These are phyloP conservation scores for Simalia tracyae DNA, from an alignment of 2,797 vertebrate species.

Conservation along the genomic window DNA sequence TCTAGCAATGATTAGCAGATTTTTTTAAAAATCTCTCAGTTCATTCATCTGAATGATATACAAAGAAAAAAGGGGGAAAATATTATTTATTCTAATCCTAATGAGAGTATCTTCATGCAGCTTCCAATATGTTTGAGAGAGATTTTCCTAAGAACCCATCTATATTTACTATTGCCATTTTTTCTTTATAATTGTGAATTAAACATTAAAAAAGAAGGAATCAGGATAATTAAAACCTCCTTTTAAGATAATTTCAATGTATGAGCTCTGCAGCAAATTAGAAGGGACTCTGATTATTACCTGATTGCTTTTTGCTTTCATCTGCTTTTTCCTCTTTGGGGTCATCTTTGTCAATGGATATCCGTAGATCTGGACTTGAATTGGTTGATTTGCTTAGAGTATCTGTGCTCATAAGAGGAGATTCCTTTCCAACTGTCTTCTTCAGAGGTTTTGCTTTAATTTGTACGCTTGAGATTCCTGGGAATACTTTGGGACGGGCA, in stretches of 20 bases:
- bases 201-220: constrained; percentile 9
- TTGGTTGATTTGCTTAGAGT: constrained; percentile 62
- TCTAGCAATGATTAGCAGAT: background rate
- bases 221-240: constrained; percentile 55
- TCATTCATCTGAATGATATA: background rate
- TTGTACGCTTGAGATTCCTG: constrained; percentile 72
- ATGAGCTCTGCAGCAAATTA: constrained; percentile 61
- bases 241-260: constrained; percentile 72
- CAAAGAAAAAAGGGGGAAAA: background rate
- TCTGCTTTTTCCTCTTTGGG: constrained; percentile 64
- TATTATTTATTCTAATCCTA: background rate
- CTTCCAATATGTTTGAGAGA: background rate
- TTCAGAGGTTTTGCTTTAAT: constrained; percentile 77
- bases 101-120: background rate
- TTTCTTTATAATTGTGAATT: background rate
- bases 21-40: background rate
- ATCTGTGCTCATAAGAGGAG: constrained; percentile 61
- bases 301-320: constrained; percentile 67
- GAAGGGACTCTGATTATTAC: constrained; percentile 48
- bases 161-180: background rate
- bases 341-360: constrained; percentile 56
- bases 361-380: constrained; percentile 60
- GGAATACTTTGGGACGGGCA: constrained; percentile 84
- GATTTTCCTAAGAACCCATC: background rate
- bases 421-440: constrained; percentile 73